Conservation (phyloP, 2,113 vertebrate species). For the Hippocampus zosterae region DNA sequence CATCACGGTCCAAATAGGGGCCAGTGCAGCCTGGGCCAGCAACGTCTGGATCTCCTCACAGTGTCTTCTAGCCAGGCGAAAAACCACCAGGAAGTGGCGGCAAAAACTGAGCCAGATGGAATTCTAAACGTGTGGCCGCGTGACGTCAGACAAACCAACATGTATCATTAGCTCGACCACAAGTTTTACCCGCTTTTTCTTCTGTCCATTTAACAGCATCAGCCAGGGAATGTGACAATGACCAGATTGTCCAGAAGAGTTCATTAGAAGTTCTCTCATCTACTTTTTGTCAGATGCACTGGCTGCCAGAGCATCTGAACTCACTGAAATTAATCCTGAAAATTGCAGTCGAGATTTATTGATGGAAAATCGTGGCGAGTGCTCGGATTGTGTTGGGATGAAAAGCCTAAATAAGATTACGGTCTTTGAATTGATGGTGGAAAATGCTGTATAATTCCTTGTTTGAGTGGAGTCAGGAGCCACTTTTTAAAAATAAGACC, state of each 20-base stretch:
- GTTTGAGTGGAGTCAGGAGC: background rate
- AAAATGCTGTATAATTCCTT: slow-evolving; percentile 19
- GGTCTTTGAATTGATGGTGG: background rate
- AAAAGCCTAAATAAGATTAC: background rate
- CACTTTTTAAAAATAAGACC: background rate
- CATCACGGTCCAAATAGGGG: slow-evolving; percentile 29
- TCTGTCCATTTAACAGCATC: slow-evolving; percentile 26
- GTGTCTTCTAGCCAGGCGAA: slow-evolving; percentile 46
- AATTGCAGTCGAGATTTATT: slow-evolving; percentile 64
- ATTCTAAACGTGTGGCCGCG: slow-evolving; percentile 60
- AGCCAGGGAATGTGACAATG: slow-evolving; percentile 26
- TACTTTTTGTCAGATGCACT: slow-evolving; percentile 41
- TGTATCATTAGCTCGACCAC: slow-evolving; percentile 69
- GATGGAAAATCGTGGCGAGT: slow-evolving; percentile 33
- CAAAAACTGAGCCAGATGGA: slow-evolving; percentile 61
- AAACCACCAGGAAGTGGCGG: slow-evolving; percentile 62
- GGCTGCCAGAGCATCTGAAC: slow-evolving; percentile 50
- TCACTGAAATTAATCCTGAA: slow-evolving; percentile 64
- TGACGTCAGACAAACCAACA: slow-evolving; percentile 69
- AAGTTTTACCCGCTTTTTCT: slow-evolving; percentile 45
- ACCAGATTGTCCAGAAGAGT: slow-evolving; percentile 31
- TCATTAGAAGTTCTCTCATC: slow-evolving; percentile 40
- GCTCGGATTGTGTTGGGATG: background rate
- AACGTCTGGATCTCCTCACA: slow-evolving; percentile 51
- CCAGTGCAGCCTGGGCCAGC: slow-evolving; percentile 37